Conservation (phyloP, 1,140 invertebrate genomes). For the Parasteatoda tepidariorum region DNA sequence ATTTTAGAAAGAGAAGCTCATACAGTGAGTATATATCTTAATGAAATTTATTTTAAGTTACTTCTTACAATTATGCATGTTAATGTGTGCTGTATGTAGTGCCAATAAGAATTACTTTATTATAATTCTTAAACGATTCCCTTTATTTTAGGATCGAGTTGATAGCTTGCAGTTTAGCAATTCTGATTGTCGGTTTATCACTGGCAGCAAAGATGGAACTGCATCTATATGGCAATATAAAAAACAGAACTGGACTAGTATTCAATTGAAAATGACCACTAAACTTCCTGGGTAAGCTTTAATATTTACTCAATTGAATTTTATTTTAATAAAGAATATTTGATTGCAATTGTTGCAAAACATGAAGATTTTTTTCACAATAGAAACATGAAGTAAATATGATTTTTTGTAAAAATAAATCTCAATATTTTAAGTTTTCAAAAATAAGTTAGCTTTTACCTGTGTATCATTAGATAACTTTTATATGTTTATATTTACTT, state of each 20-base stretch:
- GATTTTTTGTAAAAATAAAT: neutral
- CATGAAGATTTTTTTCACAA: no score
- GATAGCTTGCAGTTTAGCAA: slow-evolving; percentile 97
- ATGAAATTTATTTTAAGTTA: slow-evolving; percentile 11
- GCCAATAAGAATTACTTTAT: no score
- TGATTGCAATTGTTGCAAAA: neutral
- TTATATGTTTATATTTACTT: neutral
- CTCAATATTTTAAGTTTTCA: neutral
- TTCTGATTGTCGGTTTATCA: slow-evolving; percentile 84
- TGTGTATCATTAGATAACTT: neutral
- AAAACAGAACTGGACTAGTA: slow-evolving; percentile 87
- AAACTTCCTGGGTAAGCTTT: slow-evolving; percentile 50
- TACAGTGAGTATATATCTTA: slow-evolving; percentile 69
- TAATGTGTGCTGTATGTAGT: neutral
- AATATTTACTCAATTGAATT: no score
- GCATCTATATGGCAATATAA: slow-evolving; percentile 94
- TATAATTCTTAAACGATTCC: no score
- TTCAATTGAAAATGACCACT: slow-evolving; percentile 79
- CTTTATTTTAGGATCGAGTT: slow-evolving; percentile 80
- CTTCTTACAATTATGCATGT: neutral
- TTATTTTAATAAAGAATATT: neutral
- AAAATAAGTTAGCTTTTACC: neutral
- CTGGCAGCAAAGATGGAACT: slow-evolving; percentile 96
- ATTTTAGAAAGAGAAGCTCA: slow-evolving; percentile 90
- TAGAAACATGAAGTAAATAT: no score